Conservation (phyloP, 2,888 invertebrate genomes). For the Scaptomyza cyrtandrae region DNA sequence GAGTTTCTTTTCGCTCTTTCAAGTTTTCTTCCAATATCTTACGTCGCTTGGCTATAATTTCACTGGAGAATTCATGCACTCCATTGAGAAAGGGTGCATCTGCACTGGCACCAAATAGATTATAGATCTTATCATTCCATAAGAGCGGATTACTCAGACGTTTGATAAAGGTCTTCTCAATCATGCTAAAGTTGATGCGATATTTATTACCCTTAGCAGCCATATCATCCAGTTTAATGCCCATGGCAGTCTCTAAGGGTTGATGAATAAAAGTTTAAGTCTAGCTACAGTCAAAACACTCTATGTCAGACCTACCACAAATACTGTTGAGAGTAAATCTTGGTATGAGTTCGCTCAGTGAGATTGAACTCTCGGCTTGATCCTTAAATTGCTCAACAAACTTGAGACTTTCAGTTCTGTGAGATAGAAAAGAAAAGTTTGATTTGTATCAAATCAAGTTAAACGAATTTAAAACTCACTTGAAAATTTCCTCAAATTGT, state of each 20-base stretch:
- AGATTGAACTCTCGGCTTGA: conserved; percentile 41
- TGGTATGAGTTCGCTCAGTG: conserved; percentile 75
- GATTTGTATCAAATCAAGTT: too few relatives aligned
- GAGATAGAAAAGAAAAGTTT: background rate
- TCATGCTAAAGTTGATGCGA: conserved; percentile 66
- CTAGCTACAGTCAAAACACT: background rate
- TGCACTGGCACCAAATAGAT: conserved; percentile 50
- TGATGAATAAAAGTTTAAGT: background rate
- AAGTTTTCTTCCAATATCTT: conserved; percentile 50
- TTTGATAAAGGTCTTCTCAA: conserved; percentile 67
- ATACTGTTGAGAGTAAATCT: conserved; percentile 78
- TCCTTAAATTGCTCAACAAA: conserved; percentile 61
- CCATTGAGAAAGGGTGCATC: conserved; percentile 54
- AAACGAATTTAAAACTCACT: conserved; percentile 47
- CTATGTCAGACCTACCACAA: conserved; percentile 61
- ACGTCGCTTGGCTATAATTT: conserved; percentile 77
- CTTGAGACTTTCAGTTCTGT: conserved; percentile 79
- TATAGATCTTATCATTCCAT: conserved; percentile 54
- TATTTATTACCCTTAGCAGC: conserved; percentile 73
- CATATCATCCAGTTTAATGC: conserved; percentile 75
- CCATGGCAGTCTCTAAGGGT: conserved; percentile 76
- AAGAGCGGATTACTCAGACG: conserved; percentile 71
- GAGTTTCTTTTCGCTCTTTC: background rate
- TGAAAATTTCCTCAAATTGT: conserved; percentile 79
- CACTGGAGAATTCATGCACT: conserved; percentile 77